Percentiles rank a stretch among this genome's conserved stretches.
Evolutionary conservation across 2,888 invertebrate species (phyloP).

Genomic region (Geotrupes spiniger): DNA sequence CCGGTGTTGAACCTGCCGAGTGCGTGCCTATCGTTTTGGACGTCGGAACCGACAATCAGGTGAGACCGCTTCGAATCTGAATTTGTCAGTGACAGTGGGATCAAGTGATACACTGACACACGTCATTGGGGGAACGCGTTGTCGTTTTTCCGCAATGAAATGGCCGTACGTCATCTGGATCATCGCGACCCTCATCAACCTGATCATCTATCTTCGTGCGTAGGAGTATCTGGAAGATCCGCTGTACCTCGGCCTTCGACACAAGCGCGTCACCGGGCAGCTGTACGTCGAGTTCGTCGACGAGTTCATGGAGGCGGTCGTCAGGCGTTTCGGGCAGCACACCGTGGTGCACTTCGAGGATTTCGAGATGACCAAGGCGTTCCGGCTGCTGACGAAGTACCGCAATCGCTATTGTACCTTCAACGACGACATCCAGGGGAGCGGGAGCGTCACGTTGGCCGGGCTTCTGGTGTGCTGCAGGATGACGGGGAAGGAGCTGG

Average conservation of each 20-base stretch:
- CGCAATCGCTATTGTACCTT: constrained; percentile 88
- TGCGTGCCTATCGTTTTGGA: constrained; percentile 93
- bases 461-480: constrained; percentile 85
- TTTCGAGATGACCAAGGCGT: constrained; percentile 96
- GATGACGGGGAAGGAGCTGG: constrained; percentile 76
- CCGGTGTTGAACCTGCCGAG: constrained; percentile 92
- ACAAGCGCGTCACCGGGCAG: constrained; percentile 76
- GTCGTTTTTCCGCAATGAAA: too few species aligned
- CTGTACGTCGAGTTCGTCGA: constrained; percentile 92
- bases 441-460: constrained; percentile 93
- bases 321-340: constrained; percentile 80
- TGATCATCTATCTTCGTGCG: background rate
- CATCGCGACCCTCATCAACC: background rate
- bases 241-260: constrained; percentile 88
- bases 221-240: constrained; percentile 81
- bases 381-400: constrained; percentile 87
- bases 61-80: too few species aligned
- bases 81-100: too few species aligned
- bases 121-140: too few species aligned
- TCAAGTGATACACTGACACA: too few species aligned
- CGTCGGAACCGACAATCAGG: constrained; percentile 88
- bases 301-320: constrained; percentile 94
- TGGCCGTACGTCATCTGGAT: too few species aligned
- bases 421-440: constrained; percentile 99
- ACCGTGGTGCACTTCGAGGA: constrained; percentile 94